These are phyloP conservation scores for Aphis gossypii DNA, from an alignment of 1,140 invertebrate species.

Conservation along the genomic window DNA sequence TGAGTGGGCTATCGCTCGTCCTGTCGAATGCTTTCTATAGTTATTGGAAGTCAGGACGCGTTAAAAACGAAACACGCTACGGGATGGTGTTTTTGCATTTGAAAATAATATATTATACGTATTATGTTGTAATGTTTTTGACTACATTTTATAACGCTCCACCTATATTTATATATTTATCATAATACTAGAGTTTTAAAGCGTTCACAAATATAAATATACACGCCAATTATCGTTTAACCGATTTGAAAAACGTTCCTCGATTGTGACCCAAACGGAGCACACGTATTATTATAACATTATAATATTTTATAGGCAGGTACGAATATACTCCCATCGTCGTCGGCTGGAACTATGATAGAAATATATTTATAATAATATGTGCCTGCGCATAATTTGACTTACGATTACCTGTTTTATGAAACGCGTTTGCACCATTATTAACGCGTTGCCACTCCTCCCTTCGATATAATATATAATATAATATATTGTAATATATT, in stretches of 20 bases:
- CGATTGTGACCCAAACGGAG: neutral
- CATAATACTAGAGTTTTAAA: neutral
- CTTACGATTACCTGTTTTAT: neutral
- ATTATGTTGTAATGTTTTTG: neutral
- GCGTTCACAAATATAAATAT: neutral
- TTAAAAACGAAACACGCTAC: neutral
- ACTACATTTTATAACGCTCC: neutral
- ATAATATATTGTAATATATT: neutral
- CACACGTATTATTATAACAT: neutral
- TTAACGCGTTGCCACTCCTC: neutral
- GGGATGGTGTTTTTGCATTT: neutral
- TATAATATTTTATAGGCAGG: neutral
- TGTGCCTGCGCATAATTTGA: neutral
- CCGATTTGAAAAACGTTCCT: neutral
- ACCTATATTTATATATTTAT: neutral
- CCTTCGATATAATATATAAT: neutral
- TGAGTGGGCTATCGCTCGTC: neutral
- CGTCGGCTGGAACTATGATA: neutral
- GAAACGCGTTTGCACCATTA: conserved; percentile 9
- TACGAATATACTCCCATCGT: neutral
- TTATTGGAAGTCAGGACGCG: neutral
- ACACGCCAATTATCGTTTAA: neutral
- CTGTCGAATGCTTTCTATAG: neutral
- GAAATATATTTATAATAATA: neutral
- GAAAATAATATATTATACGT: neutral